Base-by-base conservation (phyloP, 2,888 invertebrate species). In the Hoplodrina ambigua region DNA sequence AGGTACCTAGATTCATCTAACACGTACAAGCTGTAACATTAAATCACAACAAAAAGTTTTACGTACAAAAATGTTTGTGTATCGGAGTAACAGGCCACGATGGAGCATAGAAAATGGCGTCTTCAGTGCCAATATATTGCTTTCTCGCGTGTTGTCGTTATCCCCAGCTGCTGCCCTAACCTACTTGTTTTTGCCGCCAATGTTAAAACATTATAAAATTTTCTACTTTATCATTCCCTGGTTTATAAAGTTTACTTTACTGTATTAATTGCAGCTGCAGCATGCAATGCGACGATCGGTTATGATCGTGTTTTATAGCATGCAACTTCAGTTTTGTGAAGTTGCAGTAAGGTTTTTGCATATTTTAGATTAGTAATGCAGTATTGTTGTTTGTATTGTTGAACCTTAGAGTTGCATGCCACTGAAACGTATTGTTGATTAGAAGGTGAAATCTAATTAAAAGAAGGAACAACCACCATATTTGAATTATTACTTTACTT, bases 71-170 rank as follows among this genome's bases (percentile, higher is more conserved):
- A 82, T 82, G 72, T 78, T 79, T 80, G 72, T 82, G 75, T 78
- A 84, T 81, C 64, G 76, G 62, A 56, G 82, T 79, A 84, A 82
- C 84, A 82, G 75, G 82, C 86, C 85, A 80, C 86, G 81, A 82
- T 85, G 85, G 84, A 87, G 86, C 88, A 89, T 88, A 85, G 90
- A 90, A 92, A 91, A 94, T 91, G 91, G 92, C 92, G 90, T 94
- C 93, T 94, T 93, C 89, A 86, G 86, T 89, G 87, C 91, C 94
- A 90, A 94, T 94, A 95, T 95, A 95, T 95, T 92, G 94, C 93
- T 92, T 92, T 89, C 91, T 94, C 92, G 94, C 94, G 94, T 95
- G 95, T 92, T 87, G 92, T 95, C 95, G 94, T 95, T 95, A 94
- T 87, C 78, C 78, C 85, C 95, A 95, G 93, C 94, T 94, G 95